A percentile compares a stretch with the other conserved stretches of the same genome.
Conservation (phyloP, 1,140 invertebrate species). For the Plodia interpunctella region DNA sequence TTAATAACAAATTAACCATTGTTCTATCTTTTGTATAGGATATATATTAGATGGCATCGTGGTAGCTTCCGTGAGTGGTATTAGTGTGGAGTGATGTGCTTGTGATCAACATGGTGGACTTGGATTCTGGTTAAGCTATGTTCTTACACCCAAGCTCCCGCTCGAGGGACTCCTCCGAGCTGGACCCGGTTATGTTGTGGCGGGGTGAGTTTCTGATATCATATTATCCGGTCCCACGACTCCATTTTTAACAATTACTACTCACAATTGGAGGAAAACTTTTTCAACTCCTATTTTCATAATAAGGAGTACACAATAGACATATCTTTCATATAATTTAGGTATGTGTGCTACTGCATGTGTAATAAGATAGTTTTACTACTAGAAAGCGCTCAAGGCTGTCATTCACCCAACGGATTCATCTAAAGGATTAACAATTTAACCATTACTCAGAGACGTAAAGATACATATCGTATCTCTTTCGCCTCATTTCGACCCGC, state of each 20-base stretch:
- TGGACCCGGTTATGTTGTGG: slow-evolving; percentile 64
- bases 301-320: too few relatives aligned
- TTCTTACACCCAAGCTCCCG: slow-evolving; percentile 69
- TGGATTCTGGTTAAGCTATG: slow-evolving; percentile 72
- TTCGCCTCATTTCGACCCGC: not conserved
- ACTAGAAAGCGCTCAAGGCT: not conserved
- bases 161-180: slow-evolving; percentile 54
- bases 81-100: slow-evolving; percentile 34
- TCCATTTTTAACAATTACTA: too few relatives aligned
- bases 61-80: not conserved
- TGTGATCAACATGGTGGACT: slow-evolving; percentile 57
- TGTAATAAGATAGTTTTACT: not conserved
- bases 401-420: not conserved
- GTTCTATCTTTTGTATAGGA: too few relatives aligned
- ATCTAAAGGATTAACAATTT: slow-evolving; percentile 3
- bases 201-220: slow-evolving; percentile 46
- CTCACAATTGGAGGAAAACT: too few relatives aligned
- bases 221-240: too few relatives aligned
- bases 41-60: not conserved
- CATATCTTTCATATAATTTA: too few relatives aligned
- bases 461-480: not conserved
- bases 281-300: too few relatives aligned
- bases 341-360: not conserved
- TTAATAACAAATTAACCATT: slow-evolving; percentile 6
- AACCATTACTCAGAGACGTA: not conserved